phyloP scores from a whole-genome alignment of 2,888 invertebrate genomes.

The Pristionchus japonicus region DNA sequence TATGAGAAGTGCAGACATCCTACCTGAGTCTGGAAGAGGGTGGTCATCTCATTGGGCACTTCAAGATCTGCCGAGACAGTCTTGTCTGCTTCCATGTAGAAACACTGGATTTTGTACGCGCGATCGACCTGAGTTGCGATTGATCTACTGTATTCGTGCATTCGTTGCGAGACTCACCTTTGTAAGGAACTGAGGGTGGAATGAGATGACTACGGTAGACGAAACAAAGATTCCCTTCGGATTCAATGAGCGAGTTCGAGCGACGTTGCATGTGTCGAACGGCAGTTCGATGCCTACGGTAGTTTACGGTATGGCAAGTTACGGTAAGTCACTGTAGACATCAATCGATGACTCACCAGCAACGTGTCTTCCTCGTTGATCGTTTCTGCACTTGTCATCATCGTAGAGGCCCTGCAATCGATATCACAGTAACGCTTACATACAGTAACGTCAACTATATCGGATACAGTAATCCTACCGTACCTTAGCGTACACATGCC shows the following conservation, averaged over 20 bases:
- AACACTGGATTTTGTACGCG: slow-evolving; percentile 75
- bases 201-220: slow-evolving; percentile 74
- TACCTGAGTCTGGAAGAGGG: slow-evolving; percentile 44
- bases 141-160: background rate
- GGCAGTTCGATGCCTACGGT: slow-evolving; percentile 72
- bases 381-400: slow-evolving; percentile 70
- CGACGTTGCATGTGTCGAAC: slow-evolving; percentile 74
- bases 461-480: background rate
- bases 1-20: background rate
- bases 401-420: slow-evolving; percentile 67
- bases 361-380: slow-evolving; percentile 71
- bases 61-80: slow-evolving; percentile 73
- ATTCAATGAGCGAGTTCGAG: slow-evolving; percentile 74
- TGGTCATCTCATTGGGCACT: slow-evolving; percentile 59
- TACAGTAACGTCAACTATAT: background rate
- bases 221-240: slow-evolving; percentile 74
- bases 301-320: background rate
- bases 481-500: slow-evolving; percentile 67
- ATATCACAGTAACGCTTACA: background rate
- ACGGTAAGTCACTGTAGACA: background rate
- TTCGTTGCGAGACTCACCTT: slow-evolving; percentile 57
- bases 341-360: slow-evolving; percentile 33
- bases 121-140: slow-evolving; percentile 57
- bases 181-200: slow-evolving; percentile 75
- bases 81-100: slow-evolving; percentile 75